These are phyloP conservation scores for Trichomalopsis sarcophagae DNA, from an alignment of 1,140 invertebrate species.

Conservation along the genomic window DNA sequence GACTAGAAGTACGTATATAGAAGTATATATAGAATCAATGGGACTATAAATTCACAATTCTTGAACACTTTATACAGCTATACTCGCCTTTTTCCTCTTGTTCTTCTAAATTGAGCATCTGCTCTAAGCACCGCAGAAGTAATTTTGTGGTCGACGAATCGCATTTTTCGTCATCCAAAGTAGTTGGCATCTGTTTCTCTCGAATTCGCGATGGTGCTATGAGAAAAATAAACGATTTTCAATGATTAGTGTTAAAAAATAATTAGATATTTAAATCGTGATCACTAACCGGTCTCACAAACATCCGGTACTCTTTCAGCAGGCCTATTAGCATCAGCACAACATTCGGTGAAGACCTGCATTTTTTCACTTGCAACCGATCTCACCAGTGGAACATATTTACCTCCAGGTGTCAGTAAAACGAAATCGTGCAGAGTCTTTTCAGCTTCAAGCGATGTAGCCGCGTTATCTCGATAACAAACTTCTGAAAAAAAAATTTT, in stretches of 20 bases:
- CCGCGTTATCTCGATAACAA: neutral
- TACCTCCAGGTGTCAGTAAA: slow-evolving; percentile 47
- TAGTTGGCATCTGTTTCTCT: slow-evolving; percentile 9
- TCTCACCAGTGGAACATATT: slow-evolving; percentile 46
- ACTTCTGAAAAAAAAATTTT: neutral
- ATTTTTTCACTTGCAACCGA: neutral
- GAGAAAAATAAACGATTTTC: no score
- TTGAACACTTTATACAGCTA: neutral
- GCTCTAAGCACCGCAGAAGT: slow-evolving; percentile 44
- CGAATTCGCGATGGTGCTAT: neutral
- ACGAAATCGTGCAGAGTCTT: slow-evolving; percentile 37
- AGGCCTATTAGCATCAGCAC: neutral
- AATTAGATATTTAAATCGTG: neutral
- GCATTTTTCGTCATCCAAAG: slow-evolving; percentile 24
- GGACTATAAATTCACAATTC: neutral
- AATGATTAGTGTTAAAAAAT: no score
- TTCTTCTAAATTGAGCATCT: slow-evolving; percentile 43
- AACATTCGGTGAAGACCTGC: neutral
- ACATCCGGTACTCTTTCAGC: neutral
- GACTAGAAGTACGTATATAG: no score
- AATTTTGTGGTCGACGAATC: slow-evolving; percentile 17
- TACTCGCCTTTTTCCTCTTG: slow-evolving; percentile 9
- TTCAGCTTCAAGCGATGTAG: neutral
- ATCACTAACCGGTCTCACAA: neutral
- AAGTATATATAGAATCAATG: no score